Conservation (phyloP, 2,888 invertebrate genomes). For the Andrena chrysosceles region DNA sequence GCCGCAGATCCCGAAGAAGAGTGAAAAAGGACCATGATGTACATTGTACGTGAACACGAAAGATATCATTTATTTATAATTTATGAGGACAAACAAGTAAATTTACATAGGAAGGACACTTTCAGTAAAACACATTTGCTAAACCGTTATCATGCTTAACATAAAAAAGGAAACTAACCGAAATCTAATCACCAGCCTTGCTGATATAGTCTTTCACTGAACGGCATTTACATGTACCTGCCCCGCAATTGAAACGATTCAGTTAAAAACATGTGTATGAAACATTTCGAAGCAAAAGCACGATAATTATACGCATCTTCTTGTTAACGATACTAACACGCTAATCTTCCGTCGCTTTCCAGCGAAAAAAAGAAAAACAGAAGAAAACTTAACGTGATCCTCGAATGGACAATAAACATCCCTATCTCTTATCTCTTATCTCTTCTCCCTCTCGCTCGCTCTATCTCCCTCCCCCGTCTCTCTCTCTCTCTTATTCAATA, state of each 20-base stretch:
- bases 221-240: constrained; percentile 13
- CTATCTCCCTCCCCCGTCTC: constrained; percentile 19
- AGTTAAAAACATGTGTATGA: constrained; percentile 48
- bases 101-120: constrained; percentile 84
- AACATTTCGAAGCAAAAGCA: constrained; percentile 68
- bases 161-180: constrained; percentile 76
- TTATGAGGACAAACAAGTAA: constrained; percentile 82
- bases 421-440: constrained; percentile 28
- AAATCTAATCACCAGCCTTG: constrained; percentile 55
- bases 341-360: constrained; percentile 44
- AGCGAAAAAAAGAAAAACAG: constrained; percentile 45
- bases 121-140: constrained; percentile 82
- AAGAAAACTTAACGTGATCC: constrained; percentile 36
- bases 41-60: constrained; percentile 79
- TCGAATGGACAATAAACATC: constrained; percentile 51
- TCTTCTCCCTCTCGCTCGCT: constrained; percentile 28
- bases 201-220: constrained; percentile 57
- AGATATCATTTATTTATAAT: constrained; percentile 82
- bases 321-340: constrained; percentile 50
- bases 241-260: constrained; percentile 40
- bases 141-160: constrained; percentile 77
- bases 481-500: constrained; percentile 24
- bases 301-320: constrained; percentile 53
- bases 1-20: not conserved
- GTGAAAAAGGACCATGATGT: constrained; percentile 19